Base-by-base conservation (phyloP, 2,797 vertebrate species). In the Nasua narica region DNA sequence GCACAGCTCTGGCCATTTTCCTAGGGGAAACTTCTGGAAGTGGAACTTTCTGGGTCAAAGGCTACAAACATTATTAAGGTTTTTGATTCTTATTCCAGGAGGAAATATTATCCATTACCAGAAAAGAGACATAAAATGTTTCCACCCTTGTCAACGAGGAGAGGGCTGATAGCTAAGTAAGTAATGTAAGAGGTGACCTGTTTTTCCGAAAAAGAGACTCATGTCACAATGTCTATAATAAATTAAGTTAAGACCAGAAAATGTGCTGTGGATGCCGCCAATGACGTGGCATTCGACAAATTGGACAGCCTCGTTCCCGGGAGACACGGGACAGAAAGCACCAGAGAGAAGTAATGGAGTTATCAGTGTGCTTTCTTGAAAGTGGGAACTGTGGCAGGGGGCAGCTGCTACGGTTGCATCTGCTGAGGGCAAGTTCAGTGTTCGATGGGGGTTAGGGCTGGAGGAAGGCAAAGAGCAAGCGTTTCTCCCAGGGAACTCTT, bases 241-340 rank as follows among this genome's bases (percentile, higher is more conserved):
- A 97, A 97, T 91, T 67, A n/a, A 94, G 88, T 96, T 94, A 95
- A 62, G 83, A 35, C 27, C 32, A 23, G 94, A 86, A 92, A 92
- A 78, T 78, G 58, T 50, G 76, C 15, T 79, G 21, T 72, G 84
- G 40, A 77, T 87, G 48, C 27, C 37, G 81, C 40, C 87, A 62
- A 86, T 96, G 86, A 95, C 43, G n/a, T 32, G 69, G 60, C 50
- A 85, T 96, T 96, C 92, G 90, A 72, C 46, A 76, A 93, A 96
- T 87, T 93, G 84, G 60, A 77, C 21, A 58, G 84, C 50, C 94
- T 92, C 62, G 76, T 43, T 97, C 74, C 72, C 79, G 78, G 78
- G 79, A 97, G 87, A 87, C n/a, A 56, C 2, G 48, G 76, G 52
- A 40, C 58, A 93, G 72, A 90, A 89, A 70, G 43, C 62, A 58